phyloP scores from a whole-genome alignment of 2,888 invertebrate genomes.

The Lamellibrachia satsuma region DNA sequence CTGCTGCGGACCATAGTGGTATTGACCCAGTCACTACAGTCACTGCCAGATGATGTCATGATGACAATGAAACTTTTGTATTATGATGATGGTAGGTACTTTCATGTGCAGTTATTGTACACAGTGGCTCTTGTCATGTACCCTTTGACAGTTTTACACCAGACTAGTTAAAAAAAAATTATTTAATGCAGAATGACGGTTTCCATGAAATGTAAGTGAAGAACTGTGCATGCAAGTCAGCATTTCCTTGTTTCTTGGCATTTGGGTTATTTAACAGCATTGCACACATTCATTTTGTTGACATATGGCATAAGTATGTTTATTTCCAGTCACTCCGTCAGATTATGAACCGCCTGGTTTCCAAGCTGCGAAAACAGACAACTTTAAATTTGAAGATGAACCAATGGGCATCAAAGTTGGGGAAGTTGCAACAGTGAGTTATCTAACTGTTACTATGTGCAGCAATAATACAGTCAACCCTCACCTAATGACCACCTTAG shows the following conservation, averaged over 20 bases:
- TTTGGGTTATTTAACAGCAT: background rate
- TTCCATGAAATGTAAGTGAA: no score
- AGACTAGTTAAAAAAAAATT: no score
- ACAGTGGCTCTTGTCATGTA: no score
- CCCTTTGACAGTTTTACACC: no score
- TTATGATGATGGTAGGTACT: slow-evolving; percentile 63
- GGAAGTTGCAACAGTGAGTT: slow-evolving; percentile 62
- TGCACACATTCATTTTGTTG: background rate
- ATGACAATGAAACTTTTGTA: slow-evolving; percentile 67
- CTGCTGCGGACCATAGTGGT: slow-evolving; percentile 64
- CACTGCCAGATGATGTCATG: slow-evolving; percentile 64
- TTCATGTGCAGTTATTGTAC: background rate
- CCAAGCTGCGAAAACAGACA: slow-evolving; percentile 53
- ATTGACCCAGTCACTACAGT: slow-evolving; percentile 61
- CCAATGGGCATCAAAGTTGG: slow-evolving; percentile 64
- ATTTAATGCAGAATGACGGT: no score
- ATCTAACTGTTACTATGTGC: slow-evolving; percentile 20
- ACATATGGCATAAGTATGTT: background rate
- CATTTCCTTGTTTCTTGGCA: no score
- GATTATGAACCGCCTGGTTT: slow-evolving; percentile 68
- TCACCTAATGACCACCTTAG: background rate
- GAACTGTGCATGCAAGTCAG: no score
- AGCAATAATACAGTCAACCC: background rate
- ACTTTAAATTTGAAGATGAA: slow-evolving; percentile 61
- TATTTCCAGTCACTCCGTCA: slow-evolving; percentile 62